Base-by-base conservation (phyloP, 2,113 vertebrate genomes). In the Vidua macroura region DNA sequence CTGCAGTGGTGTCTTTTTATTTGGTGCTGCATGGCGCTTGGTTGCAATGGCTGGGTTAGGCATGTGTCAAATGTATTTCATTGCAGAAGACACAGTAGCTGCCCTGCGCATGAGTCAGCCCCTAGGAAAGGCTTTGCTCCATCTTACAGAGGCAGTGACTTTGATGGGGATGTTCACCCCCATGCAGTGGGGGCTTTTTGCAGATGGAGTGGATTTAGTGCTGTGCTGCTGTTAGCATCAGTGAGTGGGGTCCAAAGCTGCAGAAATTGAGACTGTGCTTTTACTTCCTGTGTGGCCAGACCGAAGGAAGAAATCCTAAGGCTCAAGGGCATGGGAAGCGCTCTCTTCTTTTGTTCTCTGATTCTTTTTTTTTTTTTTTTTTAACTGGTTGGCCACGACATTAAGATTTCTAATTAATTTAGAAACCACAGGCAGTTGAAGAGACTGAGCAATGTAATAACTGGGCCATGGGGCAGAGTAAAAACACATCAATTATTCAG, bases 371-470 rank as follows among this genome's bases (percentile, higher is more conserved):
- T 62, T 37, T 68, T 35, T 46, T 41, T 59, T 88, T 85, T 89
- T 82, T 4, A 37, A 88, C 93, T 20, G 13, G 33, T 91, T 96
- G 93, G 59, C 49, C 73, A 62, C 94, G 92, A 82, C 79, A 95
- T 94, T 97, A 94, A 53, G 93, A 95, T 97, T 97, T 97, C 92
- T 96, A 97, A 97, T 96, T 96, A 96, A 96, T 96, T 97, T 96
- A 76, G 93, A 95, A 96, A 96, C 86, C 93, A 92, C 66, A 95
- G 77, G 88, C 73, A 96, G 93, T 96, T 95, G 88, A 95, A 95
- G 66, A 94, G 95, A 96, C 83, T 92, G 37, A 75, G 92, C 83
- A 85, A 94, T 96, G 64, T 91, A 95, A 95, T 96, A 95, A 90
- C 84, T 96, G 87, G 95, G 92, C 97, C 92, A 91, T 79, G 84